Conservation (phyloP, 2,113 vertebrate genomes). For the Calonectris borealis region DNA sequence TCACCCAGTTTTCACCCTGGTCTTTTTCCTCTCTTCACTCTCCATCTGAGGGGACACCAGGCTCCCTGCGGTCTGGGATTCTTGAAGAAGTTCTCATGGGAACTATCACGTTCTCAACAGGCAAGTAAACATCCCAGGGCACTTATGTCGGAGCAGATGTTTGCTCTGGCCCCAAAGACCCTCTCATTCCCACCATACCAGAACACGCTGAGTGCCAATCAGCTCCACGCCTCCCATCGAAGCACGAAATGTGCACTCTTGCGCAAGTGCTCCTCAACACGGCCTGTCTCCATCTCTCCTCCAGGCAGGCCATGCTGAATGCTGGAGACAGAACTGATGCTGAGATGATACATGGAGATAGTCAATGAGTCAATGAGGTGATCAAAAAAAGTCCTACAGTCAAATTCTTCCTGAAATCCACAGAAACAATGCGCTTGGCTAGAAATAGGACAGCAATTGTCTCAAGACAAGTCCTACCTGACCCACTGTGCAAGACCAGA, state of each 20-base stretch:
- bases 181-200: not conserved
- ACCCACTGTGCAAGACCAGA: not conserved
- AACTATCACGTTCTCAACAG: not conserved
- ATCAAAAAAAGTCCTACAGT: not conserved
- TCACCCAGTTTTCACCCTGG: not conserved
- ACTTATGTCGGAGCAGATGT: not conserved
- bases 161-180: not conserved
- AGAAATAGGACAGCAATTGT: not conserved
- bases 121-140: conserved; percentile 30
- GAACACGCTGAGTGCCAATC: not conserved
- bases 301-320: not conserved
- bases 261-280: not conserved
- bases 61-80: not conserved
- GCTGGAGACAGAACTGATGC: not conserved
- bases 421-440: not conserved
- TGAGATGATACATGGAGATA: not conserved
- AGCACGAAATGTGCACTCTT: accelerated
- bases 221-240: accelerated
- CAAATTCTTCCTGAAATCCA: not conserved
- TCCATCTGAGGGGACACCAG: not conserved
- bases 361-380: not conserved
- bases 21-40: not conserved
- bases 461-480: not conserved
- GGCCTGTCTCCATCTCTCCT: not conserved
- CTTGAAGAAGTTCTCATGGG: conserved; percentile 42